Base-by-base conservation (phyloP, 2,113 vertebrate genomes). In the Rissa tridactyla region DNA sequence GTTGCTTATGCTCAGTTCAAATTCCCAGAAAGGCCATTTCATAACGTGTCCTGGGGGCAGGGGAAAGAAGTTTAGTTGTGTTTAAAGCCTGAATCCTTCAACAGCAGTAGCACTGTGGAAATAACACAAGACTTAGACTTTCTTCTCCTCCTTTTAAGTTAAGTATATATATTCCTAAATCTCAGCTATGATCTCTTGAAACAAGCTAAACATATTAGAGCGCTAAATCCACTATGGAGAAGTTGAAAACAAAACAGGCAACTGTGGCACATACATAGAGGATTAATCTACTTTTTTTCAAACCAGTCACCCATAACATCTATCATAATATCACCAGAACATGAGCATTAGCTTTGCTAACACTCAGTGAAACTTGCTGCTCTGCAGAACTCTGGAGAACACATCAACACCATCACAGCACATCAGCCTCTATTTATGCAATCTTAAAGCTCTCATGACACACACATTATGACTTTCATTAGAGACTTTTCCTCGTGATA, bases 1-100 rank as follows among this genome's bases (percentile, higher is more conserved):
- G 97, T 97, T 96, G 92, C 81, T 61, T 89, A 72, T 42, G 38
- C 55, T 82, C 52, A 81, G 44, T 94, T 82, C 49, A 73, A 75
- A 88, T 88, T 94, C 79, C 44, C 71, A 95, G 90, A 94, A 92
- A 94, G n/a, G 84, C 32, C 22, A 3, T 55, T 96, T 92, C 73
- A 93, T 51, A 97, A 72, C 27, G 57, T 12, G 18, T 70, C 68
- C 83, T 93, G 68, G 77, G 91, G 82, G 88, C 79, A 97, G 73
- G 16, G 19, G 42, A 95, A 90, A 81, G 70, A 82, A 9, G 5
- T 38, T 52, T n/a, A 73, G 23, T 38, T 85, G 82, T 71, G 86
- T 82, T 85, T 89, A 91, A 96, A 96, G 71, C 11, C 32, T 62
- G 29, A 88, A 55, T 42, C 34, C 29, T 65, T 40, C 13, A 5